A percentile compares a stretch with the other conserved stretches of the same genome.
Evolutionary conservation across 2,113 vertebrate genomes (phyloP).

Genomic region (Colossoma macropomum): DNA sequence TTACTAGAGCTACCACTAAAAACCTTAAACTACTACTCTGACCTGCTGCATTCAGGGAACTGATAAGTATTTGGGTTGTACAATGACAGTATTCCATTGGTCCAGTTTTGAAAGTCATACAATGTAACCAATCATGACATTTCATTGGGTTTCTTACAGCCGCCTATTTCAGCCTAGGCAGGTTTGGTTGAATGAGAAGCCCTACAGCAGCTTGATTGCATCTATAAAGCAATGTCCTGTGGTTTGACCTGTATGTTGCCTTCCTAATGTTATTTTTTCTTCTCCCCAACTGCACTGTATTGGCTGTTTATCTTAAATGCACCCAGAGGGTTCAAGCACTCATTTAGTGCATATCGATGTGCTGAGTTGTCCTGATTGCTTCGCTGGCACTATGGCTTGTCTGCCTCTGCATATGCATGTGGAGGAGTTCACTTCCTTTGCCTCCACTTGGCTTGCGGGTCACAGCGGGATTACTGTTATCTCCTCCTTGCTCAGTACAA

Average conservation of each 20-base stretch:
- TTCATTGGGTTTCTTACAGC: constrained; percentile 34
- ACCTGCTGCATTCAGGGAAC: not conserved
- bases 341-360: constrained; percentile 41
- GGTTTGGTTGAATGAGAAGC: constrained; percentile 37
- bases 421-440: constrained; percentile 42
- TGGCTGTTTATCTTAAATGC: constrained; percentile 12
- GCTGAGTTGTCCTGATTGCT: constrained; percentile 46
- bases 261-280: constrained; percentile 1
- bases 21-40: not conserved
- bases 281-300: constrained; percentile 20
- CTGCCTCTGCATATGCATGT: constrained; percentile 34
- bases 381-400: constrained; percentile 31
- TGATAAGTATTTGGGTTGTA: constrained; percentile 5
- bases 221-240: constrained; percentile 23
- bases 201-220: constrained; percentile 20
- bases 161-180: constrained; percentile 8
- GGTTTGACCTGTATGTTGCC: constrained; percentile 16
- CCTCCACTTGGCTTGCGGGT: constrained; percentile 26
- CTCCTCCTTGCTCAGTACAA: not conserved
- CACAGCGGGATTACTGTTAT: constrained; percentile 37
- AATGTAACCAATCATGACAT: constrained; percentile 23
- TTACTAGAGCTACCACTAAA: not conserved
- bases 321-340: constrained; percentile 27
- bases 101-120: not conserved
- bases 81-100: constrained; percentile 8